phyloP scores from a whole-genome alignment of 2,888 invertebrate genomes.

The Ernsta delagoae region DNA sequence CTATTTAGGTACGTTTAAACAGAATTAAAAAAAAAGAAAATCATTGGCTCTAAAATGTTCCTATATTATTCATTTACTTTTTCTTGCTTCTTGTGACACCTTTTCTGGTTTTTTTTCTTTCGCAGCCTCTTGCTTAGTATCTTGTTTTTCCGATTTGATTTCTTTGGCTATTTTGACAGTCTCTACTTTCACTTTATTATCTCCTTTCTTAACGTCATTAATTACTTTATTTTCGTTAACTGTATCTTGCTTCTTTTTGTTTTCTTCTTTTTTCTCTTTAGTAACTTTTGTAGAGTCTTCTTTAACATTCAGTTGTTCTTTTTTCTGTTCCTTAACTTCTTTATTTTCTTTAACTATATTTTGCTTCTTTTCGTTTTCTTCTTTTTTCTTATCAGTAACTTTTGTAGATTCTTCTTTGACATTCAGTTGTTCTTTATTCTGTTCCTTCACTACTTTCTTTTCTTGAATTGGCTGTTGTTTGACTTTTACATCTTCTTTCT shows the following conservation, averaged over 20 bases:
- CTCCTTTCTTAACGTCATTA: neutral
- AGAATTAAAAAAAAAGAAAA: neutral
- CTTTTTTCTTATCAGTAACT: neutral
- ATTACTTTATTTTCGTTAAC: conserved; percentile 2
- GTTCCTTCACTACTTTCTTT: conserved; percentile 3
- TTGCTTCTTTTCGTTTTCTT: neutral
- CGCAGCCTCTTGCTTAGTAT: neutral
- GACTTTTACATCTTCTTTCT: conserved; percentile 6
- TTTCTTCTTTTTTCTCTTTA: neutral
- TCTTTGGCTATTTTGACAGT: neutral
- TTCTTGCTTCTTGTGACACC: neutral
- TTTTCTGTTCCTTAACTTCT: neutral
- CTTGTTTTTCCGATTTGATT: conserved; percentile 14
- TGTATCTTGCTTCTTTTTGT: neutral
- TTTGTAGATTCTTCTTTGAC: neutral
- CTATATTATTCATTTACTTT: neutral
- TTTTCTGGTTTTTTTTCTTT: neutral
- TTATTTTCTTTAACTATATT: neutral
- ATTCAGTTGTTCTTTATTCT: neutral
- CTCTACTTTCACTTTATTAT: neutral
- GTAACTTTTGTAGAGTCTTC: neutral
- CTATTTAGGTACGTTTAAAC: too few species aligned
- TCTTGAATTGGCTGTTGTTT: conserved; percentile 1
- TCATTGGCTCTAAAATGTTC: neutral
- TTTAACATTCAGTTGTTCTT: neutral